Evolutionary conservation across 2,888 invertebrate species (phyloP).

Genomic region (Habroteleia sp.): DNA sequence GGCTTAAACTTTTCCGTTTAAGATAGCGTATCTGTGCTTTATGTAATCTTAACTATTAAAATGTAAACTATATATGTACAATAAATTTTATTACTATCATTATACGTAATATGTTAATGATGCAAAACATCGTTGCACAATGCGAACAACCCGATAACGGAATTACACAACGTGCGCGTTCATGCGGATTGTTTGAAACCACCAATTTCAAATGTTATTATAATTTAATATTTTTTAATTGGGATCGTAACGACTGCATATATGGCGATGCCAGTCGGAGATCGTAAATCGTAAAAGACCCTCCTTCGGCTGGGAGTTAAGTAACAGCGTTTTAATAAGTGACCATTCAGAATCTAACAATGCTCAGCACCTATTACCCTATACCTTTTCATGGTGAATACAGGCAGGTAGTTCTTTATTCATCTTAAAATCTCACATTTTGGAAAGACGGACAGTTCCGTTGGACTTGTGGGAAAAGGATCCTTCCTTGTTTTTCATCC

Average conservation of each 20-base stretch:
- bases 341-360: slow-evolving; percentile 32
- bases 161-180: slow-evolving; percentile 7
- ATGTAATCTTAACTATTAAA: slow-evolving; percentile 44
- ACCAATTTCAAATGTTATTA: background rate
- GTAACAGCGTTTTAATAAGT: slow-evolving; percentile 67
- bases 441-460: slow-evolving; percentile 13
- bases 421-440: no score
- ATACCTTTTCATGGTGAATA: slow-evolving; percentile 11
- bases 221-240: slow-evolving; percentile 25
- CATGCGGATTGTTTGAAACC: background rate
- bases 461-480: slow-evolving; percentile 1
- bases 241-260: background rate
- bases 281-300: background rate
- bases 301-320: slow-evolving; percentile 10
- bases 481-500: background rate
- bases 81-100: slow-evolving; percentile 43
- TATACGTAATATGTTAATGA: slow-evolving; percentile 44
- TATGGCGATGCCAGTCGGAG: background rate
- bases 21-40: slow-evolving; percentile 30
- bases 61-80: slow-evolving; percentile 31
- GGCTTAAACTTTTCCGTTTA: slow-evolving; percentile 32
- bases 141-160: slow-evolving; percentile 1
- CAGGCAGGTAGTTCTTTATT: slow-evolving; percentile 42
- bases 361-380: slow-evolving; percentile 17
- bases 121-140: slow-evolving; percentile 34